Percentiles rank a stretch among this genome's conserved stretches.
Evolutionary conservation across 2,888 invertebrate genomes (phyloP).

Genomic region (Clitarchus hookeri): DNA sequence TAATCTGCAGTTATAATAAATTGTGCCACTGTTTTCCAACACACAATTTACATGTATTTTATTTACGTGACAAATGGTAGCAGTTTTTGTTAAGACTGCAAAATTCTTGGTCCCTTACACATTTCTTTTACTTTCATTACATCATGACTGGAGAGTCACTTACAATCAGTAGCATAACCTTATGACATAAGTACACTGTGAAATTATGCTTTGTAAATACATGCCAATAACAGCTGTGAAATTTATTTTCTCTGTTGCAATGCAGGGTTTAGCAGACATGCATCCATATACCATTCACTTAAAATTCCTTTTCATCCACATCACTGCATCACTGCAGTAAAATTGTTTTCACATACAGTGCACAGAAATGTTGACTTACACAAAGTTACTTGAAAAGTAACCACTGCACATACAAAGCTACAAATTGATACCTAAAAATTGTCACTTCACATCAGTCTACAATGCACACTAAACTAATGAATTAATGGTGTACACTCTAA

Average conservation of each 20-base stretch:
- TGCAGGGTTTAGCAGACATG: background rate
- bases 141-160: background rate
- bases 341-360: background rate
- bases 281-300: background rate
- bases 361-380: background rate
- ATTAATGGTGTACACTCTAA: no score
- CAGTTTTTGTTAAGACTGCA: no score
- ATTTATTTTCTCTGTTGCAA: background rate
- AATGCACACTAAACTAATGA: no score
- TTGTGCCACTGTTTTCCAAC: no score
- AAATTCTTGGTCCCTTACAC: no score
- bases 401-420: no score
- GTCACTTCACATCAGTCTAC: background rate
- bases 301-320: background rate
- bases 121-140: background rate
- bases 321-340: background rate
- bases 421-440: background rate
- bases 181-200: background rate
- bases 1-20: no score
- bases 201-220: background rate
- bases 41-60: no score
- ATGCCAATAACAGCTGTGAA: background rate
- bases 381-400: background rate
- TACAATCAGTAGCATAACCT: background rate
- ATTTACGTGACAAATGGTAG: no score